phyloP scores from a whole-genome alignment of 2,888 invertebrate genomes.

The Mythimna lalbum region DNA sequence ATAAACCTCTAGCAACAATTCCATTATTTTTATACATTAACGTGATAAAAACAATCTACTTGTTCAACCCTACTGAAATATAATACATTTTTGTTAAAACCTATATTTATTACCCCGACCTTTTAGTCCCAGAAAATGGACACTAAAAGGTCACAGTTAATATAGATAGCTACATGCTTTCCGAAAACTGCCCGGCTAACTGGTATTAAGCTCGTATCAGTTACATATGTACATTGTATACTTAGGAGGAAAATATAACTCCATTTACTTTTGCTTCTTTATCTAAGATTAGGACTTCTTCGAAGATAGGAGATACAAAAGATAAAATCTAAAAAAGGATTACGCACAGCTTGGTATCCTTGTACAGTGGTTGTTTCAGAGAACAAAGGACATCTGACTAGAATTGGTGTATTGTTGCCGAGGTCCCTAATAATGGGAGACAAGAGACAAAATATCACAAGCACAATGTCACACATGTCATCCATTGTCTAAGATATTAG shows the following conservation, averaged over 20 bases:
- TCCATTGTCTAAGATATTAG: constrained; percentile 86
- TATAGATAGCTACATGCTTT: background rate
- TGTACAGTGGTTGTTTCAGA: constrained; percentile 63
- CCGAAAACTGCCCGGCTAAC: constrained; percentile 14
- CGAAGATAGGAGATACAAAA: constrained; percentile 26
- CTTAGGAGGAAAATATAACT: constrained; percentile 5
- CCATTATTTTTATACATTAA: constrained; percentile 5
- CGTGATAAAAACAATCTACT: background rate
- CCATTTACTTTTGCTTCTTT: constrained; percentile 9
- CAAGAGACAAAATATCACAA: constrained; percentile 71
- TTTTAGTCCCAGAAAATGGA: constrained; percentile 14
- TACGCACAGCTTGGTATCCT: constrained; percentile 50
- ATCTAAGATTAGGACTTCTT: constrained; percentile 17
- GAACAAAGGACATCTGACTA: constrained; percentile 64
- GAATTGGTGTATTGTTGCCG: constrained; percentile 63
- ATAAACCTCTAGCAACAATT: background rate
- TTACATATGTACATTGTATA: constrained; percentile 3
- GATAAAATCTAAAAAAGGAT: constrained; percentile 52
- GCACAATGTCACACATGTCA: constrained; percentile 80
- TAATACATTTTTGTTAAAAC: background rate
- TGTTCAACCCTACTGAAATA: constrained; percentile 1
- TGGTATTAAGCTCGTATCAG: constrained; percentile 13
- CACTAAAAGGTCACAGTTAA: constrained; percentile 5
- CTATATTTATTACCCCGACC: constrained; percentile 1
- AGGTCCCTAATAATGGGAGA: constrained; percentile 59